Evolutionary conservation across 2,888 invertebrate genomes (phyloP).

Genomic region (Eristalinus sepulchralis): DNA sequence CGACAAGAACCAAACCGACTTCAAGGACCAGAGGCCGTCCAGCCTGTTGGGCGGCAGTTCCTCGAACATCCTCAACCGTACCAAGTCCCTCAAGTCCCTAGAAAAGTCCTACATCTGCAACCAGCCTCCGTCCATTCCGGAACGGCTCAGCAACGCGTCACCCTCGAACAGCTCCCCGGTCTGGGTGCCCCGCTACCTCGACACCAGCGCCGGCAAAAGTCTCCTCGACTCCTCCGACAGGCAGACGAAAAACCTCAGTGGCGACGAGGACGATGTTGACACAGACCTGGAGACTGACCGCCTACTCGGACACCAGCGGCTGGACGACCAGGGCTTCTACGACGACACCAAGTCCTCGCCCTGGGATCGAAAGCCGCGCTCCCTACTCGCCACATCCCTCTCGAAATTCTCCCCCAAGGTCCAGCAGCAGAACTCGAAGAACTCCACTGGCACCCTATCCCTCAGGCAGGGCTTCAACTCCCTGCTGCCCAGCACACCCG

Average conservation of each 20-base stretch:
- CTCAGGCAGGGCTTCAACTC: conserved; percentile 80
- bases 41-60: conserved; percentile 17
- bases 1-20: conserved; percentile 51
- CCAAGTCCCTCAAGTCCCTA: conserved; percentile 56
- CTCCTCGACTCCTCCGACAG: conserved; percentile 81
- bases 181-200: conserved; percentile 86
- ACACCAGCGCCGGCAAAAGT: conserved; percentile 75
- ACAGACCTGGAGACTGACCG: conserved; percentile 99
- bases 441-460: conserved; percentile 71
- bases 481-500: conserved; percentile 79
- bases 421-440: conserved; percentile 78
- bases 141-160: conserved; percentile 77
- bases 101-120: conserved; percentile 46
- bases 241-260: conserved; percentile 85
- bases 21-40: conserved; percentile 53
- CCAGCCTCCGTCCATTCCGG: conserved; percentile 78
- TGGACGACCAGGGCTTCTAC: conserved; percentile 96
- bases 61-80: conserved; percentile 52
- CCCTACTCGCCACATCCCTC: conserved; percentile 76
- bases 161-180: conserved; percentile 83
- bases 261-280: conserved; percentile 91
- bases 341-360: conserved; percentile 86
- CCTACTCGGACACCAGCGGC: conserved; percentile 94
- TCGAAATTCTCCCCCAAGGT: conserved; percentile 81
- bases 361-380: conserved; percentile 79